Evolutionary conservation across 2,113 vertebrate genomes (phyloP), one percentile per base, ranked within the genome.

Genomic region (Menura novaehollandiae): DNA sequence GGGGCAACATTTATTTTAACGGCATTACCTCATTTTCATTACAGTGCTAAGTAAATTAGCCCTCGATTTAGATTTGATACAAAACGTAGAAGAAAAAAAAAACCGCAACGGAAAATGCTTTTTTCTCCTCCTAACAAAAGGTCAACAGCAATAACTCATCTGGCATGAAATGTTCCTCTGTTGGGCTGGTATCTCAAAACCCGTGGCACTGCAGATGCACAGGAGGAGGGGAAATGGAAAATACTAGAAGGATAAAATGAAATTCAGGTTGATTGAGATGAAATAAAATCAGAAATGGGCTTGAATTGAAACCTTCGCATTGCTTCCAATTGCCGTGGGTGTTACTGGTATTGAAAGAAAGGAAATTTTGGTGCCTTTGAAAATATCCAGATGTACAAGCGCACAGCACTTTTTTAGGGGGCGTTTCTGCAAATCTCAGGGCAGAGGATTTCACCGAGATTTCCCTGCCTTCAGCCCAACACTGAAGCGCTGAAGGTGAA

Each of bases 121-220:
- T 35, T 35, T 84, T 62, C n/a, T 85, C 62, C 58, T 85, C 66
- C 39, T 52, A 88, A 20, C 8, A 33, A 75, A 95, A 95, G 89
- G 88, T 77, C 92, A 94, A 28, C 1, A 5, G 76, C 53, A 84
- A 10, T 78, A 86, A 89, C 32, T 89, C 64, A 63, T 92, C 30
- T 52, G 28, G 64, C 53, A 81, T 3, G 17, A 93, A 84, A 88
- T 2, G 26, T 3, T 88, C 41, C 47, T 74, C 39, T 35, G 15
- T 7, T 52, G 75, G 26, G 63, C 53, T 27, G 22, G 64, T 15
- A 32, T 21, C 82, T 92, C 51, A n/a, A 73, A 73, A 43, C 4
- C 14, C 7, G n/a, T 15, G 28, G 64, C 0, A 6, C 44, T 55
- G 58, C 15, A 39, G 37, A 53, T 22, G 37, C 0, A 13, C 23